phyloP scores from a whole-genome alignment of 2,113 vertebrate genomes.

The Pterocles burchelli region DNA sequence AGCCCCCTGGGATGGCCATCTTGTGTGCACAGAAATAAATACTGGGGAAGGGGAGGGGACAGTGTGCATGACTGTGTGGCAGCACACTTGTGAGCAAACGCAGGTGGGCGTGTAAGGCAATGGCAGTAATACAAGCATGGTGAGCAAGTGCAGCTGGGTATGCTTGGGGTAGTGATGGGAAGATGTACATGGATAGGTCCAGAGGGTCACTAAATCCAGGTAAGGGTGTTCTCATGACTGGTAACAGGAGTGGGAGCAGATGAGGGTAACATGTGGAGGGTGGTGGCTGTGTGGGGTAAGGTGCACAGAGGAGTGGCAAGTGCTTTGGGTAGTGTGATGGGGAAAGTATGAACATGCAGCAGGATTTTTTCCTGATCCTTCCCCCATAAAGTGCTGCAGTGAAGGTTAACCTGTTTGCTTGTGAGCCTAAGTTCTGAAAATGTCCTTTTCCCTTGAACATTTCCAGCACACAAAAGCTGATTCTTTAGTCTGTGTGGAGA shows the following conservation, averaged over 20 bases:
- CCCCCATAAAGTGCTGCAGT: neutral
- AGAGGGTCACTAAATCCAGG: neutral
- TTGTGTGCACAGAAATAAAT: neutral
- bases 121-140: neutral
- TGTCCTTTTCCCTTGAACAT: neutral
- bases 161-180: neutral
- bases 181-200: neutral
- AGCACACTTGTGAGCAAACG: neutral
- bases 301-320: neutral
- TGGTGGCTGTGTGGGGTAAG: neutral
- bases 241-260: neutral
- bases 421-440: neutral
- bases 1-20: neutral
- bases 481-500: neutral
- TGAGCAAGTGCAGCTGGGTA: neutral
- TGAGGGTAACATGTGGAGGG: fast-evolving
- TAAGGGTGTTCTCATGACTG: neutral
- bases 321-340: neutral
- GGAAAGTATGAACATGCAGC: neutral
- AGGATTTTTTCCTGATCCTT: neutral
- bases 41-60: neutral
- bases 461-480: neutral
- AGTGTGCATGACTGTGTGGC: neutral
- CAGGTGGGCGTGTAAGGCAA: neutral
- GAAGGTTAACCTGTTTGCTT: neutral